Evolutionary conservation across 1,140 invertebrate genomes (phyloP), one percentile per base, ranked within the genome.

Genomic region (Atta cephalotes): DNA sequence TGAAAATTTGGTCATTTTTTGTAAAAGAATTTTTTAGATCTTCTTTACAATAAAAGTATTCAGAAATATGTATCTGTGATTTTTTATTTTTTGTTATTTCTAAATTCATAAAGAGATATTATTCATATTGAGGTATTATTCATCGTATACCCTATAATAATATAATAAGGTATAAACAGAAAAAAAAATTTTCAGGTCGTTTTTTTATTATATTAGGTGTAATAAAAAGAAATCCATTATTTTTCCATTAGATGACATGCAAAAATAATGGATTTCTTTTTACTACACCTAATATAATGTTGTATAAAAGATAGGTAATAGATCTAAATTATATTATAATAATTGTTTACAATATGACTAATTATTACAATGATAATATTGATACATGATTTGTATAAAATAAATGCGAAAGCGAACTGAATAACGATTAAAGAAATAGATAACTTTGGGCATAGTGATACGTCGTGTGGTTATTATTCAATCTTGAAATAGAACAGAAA

Each of bases 391-490:
- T 10, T 6, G 1, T 39, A 39, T 10, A n/a, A 2, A 35, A 79
- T 65, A 49, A 78, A 49, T 12, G 16, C 9, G 12, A 6, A 25
- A 49, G 12, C 10, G 16, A n/a, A 10, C 31, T 35, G 12, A 12
- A 58, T n/a, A 21, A 25, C 10, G 53, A 76, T 76, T 58, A 35
- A 76, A 58, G 16, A 39, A 18, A 58, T 58, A 76, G 71, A 56
- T 74, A 35, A 74, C 56, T 53, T 21, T 28, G 31, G 28, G 18
- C 28, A 10, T 31, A 7, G 28, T 5, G 28, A 56, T 74, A 56
- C 6, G 45, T 14, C 62, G 25, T 14, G 62, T 31, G 35, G n/a
- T 21, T 63, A 51, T 65, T 21, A 31, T 7, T 45, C 45, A 66
- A 28, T 16, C 62, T 7, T 1, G 6, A 66, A 51, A 31, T 66